Evolutionary conservation across 92 coral and sea anemone genomes (phyloP).

Genomic region (Nematostella vectensis): DNA sequence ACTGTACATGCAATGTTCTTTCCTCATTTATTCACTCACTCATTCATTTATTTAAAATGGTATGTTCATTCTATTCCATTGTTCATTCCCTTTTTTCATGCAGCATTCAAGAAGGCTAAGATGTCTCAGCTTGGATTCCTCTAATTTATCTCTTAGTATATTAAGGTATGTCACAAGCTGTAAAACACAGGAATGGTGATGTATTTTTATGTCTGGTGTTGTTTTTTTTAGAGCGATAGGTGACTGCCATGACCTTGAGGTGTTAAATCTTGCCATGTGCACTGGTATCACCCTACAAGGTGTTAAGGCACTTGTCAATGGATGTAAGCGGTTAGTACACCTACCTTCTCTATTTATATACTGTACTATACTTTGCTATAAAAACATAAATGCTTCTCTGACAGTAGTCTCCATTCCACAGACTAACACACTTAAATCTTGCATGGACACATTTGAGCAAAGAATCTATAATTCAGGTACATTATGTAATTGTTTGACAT

Average conservation of each 20-base stretch:
- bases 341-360: background rate
- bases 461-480: constrained; percentile 64
- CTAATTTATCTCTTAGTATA: constrained; percentile 54
- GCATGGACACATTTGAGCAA: constrained; percentile 81
- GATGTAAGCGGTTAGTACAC: constrained; percentile 52
- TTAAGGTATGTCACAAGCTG: constrained; percentile 46
- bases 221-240: constrained; percentile 59
- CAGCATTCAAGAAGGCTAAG: constrained; percentile 75
- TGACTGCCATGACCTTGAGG: constrained; percentile 58
- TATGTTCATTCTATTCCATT: too few species aligned
- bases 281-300: constrained; percentile 67
- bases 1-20: too few species aligned
- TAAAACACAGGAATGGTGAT: background rate
- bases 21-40: too few species aligned
- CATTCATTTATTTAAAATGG: background rate
- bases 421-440: constrained; percentile 72
- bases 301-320: constrained; percentile 58
- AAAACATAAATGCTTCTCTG: background rate
- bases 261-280: constrained; percentile 88
- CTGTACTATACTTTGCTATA: background rate
- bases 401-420: constrained; percentile 2
- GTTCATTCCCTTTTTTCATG: too few species aligned
- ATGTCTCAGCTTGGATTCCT: constrained; percentile 81
- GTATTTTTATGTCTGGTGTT: background rate
- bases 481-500: too few species aligned